Evolutionary conservation across 2,113 vertebrate genomes (phyloP).

Genomic region (Empidonax alnorum): DNA sequence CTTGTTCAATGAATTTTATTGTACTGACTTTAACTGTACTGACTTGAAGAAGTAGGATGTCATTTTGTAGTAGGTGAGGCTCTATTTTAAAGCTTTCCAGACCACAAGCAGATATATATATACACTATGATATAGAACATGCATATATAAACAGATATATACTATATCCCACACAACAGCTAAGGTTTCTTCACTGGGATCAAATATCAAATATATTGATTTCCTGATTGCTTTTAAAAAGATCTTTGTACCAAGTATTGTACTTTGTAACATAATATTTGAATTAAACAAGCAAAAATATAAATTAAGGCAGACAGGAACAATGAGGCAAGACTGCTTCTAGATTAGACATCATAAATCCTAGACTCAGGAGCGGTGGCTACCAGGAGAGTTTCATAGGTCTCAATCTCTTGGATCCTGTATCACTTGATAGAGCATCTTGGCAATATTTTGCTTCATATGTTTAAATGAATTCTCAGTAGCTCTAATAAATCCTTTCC

Average conservation of each 20-base stretch:
- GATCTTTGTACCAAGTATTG: neutral
- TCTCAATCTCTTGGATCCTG: neutral
- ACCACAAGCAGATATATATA: neutral
- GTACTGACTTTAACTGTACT: neutral
- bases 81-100: neutral
- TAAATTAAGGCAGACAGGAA: neutral
- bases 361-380: neutral
- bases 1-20: neutral
- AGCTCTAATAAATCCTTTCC: neutral
- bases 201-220: neutral
- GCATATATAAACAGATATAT: too few species aligned
- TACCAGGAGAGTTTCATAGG: neutral
- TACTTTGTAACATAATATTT: neutral
- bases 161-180: neutral
- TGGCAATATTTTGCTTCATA: neutral
- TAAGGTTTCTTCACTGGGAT: neutral
- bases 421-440: neutral
- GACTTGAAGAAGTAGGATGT: neutral
- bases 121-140: too few species aligned
- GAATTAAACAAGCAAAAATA: neutral
- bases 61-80: neutral
- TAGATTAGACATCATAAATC: neutral
- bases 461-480: neutral
- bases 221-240: neutral
- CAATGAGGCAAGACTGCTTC: neutral